These are phyloP conservation scores for Tenualosa ilisha DNA, from an alignment of 2,797 vertebrate genomes.

Conservation along the genomic window DNA sequence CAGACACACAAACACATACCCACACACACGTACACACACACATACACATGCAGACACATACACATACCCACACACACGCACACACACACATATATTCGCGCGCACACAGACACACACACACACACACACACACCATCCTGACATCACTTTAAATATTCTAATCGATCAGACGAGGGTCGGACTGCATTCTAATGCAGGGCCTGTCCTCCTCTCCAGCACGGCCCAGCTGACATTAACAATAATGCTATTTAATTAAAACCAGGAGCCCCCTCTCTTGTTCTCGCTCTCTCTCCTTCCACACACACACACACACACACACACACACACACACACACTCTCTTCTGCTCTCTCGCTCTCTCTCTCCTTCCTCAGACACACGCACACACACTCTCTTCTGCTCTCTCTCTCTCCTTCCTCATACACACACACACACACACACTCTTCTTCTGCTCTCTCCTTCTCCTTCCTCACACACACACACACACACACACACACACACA, in stretches of 20 bases:
- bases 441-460: not conserved
- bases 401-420: not conserved
- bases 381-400: not conserved
- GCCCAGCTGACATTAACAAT: conserved; percentile 81
- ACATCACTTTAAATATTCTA: conserved; percentile 70
- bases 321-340: not conserved
- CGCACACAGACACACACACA: conserved; percentile 4
- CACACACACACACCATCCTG: conserved; percentile 47
- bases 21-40: conserved; percentile 42
- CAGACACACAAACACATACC: not conserved
- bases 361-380: no score
- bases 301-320: not conserved
- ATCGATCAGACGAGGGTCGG: conserved; percentile 62
- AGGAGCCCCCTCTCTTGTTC: conserved; percentile 59
- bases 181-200: conserved; percentile 21
- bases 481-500: not conserved
- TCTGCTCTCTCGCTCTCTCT: not conserved
- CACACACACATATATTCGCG: conserved; percentile 47
- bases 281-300: not conserved
- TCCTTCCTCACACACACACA: no score
- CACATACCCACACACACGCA: not conserved
- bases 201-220: conserved; percentile 32
- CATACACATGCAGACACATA: conserved; percentile 16
- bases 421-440: not conserved
- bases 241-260: conserved; percentile 83